Base-by-base conservation (phyloP, 2,113 vertebrate species). In the Prunella himalayana region DNA sequence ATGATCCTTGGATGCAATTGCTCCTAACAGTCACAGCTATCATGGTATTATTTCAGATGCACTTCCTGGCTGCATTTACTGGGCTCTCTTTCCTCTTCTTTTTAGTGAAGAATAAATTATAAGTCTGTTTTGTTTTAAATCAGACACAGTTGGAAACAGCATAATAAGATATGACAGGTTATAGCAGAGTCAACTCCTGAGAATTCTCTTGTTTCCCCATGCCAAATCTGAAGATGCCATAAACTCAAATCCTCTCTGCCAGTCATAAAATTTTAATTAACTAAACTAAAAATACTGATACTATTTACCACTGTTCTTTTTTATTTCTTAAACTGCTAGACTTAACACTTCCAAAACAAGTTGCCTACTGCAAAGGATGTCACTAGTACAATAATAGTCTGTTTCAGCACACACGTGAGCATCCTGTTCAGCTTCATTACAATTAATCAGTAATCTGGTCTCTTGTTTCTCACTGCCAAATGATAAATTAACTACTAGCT, bases 371-470 rank as follows among this genome's bases (percentile, higher is more conserved):
- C 79, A 85, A 65, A 92, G 73, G 77, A 73, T 3, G 1, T 71
- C 86, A 53, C 57, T n/a, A 61, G 41, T 33, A 66, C 31, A 76
- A 42, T 78, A 78, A 78, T 35, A 61, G 68, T 85, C 50, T 5
- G 3, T 47, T 91, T 65, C 82, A 47, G 42, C 75, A 50, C 9
- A 91, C 73, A 89, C 4, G 15, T 94, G 84, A 93, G 85, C 71
- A 79, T 69, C 79, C 59, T 90, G 78, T 72, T 87, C 90, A 83
- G 54, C 39, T 83, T 96, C 71, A 92, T 93, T 85, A 73, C 57
- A 96, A 95, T 95, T 93, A 95, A 97, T 96, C 91, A 87, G 93
- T 92, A 92, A 93, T 94, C 82, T 47, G 75, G 78, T 66, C 73
- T 92, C 92, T 95, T 95, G 66, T 80, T 95, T 88, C 79, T 93